A percentile compares a stretch with the other conserved stretches of the same genome.
Conservation (phyloP, 2,113 vertebrate genomes). For the Jaculus jaculus region DNA sequence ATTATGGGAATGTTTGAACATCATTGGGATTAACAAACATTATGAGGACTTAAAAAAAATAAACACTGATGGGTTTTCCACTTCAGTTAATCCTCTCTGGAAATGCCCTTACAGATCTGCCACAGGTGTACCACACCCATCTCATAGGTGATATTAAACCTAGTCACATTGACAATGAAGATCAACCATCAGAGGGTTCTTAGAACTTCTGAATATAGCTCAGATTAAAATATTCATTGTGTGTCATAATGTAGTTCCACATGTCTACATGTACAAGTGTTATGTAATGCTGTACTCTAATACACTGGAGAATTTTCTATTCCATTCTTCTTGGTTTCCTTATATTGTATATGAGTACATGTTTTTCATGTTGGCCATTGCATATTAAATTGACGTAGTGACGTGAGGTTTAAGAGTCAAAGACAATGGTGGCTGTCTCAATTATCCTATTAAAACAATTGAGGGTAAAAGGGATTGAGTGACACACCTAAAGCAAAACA, state of each 20-base stretch:
- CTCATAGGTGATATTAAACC: too few relatives aligned
- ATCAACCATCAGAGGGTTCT: background rate
- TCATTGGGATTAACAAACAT: too few relatives aligned
- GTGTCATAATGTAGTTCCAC: background rate
- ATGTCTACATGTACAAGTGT: background rate
- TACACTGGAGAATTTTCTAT: background rate
- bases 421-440: background rate
- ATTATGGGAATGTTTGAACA: too few relatives aligned
- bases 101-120: too few relatives aligned
- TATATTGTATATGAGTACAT: background rate
- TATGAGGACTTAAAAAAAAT: too few relatives aligned
- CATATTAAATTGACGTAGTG: background rate
- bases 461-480: background rate
- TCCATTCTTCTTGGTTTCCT: background rate
- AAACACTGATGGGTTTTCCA: too few relatives aligned
- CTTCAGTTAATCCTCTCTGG: too few relatives aligned
- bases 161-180: too few relatives aligned
- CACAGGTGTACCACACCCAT: too few relatives aligned
- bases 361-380: background rate
- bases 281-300: background rate
- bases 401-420: background rate
- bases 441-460: background rate
- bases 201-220: background rate
- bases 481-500: too few relatives aligned
- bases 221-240: background rate